Evolutionary conservation across 2,888 invertebrate genomes (phyloP).

Genomic region (Rhaphigaster nebulosa): DNA sequence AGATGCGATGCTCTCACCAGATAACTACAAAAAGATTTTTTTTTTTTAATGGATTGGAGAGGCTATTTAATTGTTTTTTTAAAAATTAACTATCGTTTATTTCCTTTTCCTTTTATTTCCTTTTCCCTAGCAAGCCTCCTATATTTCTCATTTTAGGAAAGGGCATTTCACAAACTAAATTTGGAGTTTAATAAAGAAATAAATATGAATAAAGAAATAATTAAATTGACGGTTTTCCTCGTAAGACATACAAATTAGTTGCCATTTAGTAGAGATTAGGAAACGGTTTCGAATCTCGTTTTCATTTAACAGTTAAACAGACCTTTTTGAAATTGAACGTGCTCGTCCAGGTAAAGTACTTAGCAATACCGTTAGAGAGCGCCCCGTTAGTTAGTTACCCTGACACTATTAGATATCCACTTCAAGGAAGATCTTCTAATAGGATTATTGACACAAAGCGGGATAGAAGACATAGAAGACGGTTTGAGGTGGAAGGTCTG

Average conservation of each 20-base stretch:
- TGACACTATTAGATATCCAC: slow-evolving; percentile 8
- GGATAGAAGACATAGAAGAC: too few relatives aligned
- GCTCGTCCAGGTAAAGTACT: neutral
- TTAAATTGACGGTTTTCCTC: neutral
- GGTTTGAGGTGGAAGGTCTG: neutral
- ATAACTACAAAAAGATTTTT: too few relatives aligned
- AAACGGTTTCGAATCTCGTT: neutral
- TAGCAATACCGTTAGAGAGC: neutral
- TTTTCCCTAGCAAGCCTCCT: too few relatives aligned
- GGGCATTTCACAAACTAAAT: too few relatives aligned
- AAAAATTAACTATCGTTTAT: too few relatives aligned
- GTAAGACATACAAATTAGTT: neutral
- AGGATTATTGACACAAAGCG: neutral
- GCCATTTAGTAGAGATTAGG: neutral
- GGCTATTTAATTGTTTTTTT: too few relatives aligned
- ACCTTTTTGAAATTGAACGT: slow-evolving; percentile 2
- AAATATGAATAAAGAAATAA: too few relatives aligned
- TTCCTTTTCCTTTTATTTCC: too few relatives aligned
- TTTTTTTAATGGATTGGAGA: too few relatives aligned
- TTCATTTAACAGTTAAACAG: neutral
- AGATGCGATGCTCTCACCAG: too few relatives aligned
- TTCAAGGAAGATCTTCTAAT: neutral
- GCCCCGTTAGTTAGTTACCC: neutral
- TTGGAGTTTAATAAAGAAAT: too few relatives aligned
- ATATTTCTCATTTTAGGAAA: too few relatives aligned